These are phyloP conservation scores for Coregonus clupeaformis DNA, from an alignment of 2,113 vertebrate species.

Conservation along the genomic window DNA sequence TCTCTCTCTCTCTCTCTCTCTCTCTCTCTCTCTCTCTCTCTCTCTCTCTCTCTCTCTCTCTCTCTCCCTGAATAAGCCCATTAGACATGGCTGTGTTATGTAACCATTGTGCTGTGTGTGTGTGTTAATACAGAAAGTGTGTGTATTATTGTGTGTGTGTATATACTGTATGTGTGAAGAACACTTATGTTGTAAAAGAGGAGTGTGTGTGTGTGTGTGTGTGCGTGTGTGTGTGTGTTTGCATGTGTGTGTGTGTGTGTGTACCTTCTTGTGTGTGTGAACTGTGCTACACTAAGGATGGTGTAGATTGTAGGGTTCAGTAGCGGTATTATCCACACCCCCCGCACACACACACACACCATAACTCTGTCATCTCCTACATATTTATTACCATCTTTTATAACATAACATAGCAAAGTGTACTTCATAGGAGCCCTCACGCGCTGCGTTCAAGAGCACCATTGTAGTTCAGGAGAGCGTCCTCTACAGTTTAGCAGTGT, in stretches of 20 bases:
- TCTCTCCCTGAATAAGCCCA: constrained; percentile 49
- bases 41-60: constrained; percentile 43
- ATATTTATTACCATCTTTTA: neutral
- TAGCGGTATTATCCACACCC: too few relatives aligned
- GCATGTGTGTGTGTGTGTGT: too few relatives aligned
- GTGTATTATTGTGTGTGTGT: too few relatives aligned
- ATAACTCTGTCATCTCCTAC: neutral
- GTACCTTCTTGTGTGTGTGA: too few relatives aligned
- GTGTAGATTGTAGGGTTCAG: too few relatives aligned
- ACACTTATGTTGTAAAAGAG: constrained; percentile 1
- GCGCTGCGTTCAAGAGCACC: constrained; percentile 11
- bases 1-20: constrained; percentile 58
- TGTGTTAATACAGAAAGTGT: too few relatives aligned
- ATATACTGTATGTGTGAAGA: neutral
- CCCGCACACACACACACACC: neutral
- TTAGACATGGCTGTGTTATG: constrained; percentile 51
- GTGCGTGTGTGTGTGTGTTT: too few relatives aligned
- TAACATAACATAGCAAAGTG: neutral
- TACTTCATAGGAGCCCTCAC: neutral
- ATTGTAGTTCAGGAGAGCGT: constrained; percentile 14
- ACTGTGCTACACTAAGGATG: too few relatives aligned
- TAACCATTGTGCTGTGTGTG: constrained; percentile 38
- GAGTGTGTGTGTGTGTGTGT: neutral
- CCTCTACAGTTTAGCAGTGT: constrained; percentile 23
- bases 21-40: constrained; percentile 34